phyloP scores from a whole-genome alignment of 2,888 invertebrate species.

The Graphium colonna region DNA sequence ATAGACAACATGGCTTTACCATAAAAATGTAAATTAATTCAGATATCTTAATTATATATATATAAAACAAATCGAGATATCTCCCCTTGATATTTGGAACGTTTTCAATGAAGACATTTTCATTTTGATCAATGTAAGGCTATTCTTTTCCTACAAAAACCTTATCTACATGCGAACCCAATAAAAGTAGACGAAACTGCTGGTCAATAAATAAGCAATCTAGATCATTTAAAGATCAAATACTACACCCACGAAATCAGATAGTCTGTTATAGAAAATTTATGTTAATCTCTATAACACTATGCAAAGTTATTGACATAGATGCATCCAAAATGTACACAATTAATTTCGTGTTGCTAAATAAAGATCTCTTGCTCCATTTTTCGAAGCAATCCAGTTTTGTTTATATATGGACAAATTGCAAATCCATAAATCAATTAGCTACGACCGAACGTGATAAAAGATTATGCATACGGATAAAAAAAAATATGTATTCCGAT shows the following conservation, averaged over 20 bases:
- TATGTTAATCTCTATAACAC: conserved; percentile 65
- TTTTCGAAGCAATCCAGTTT: conserved; percentile 56
- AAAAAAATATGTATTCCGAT: conserved; percentile 42
- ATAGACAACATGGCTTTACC: too few relatives aligned
- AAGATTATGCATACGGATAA: conserved; percentile 18
- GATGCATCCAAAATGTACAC: conserved; percentile 55
- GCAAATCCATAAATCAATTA: conserved; percentile 45
- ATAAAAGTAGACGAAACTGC: not conserved
- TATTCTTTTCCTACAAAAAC: not conserved
- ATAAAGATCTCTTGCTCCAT: conserved; percentile 56
- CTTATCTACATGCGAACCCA: not conserved
- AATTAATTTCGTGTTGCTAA: conserved; percentile 58
- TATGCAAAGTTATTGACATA: conserved; percentile 73
- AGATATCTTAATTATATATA: too few relatives aligned
- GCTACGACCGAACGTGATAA: conserved; percentile 28
- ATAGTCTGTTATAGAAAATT: conserved; percentile 37
- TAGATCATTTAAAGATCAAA: conserved; percentile 42
- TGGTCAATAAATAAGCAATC: conserved; percentile 18
- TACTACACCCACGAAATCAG: conserved; percentile 37
- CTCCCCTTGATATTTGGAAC: not conserved
- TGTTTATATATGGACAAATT: conserved; percentile 42
- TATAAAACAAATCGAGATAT: too few relatives aligned
- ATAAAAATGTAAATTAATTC: too few relatives aligned
- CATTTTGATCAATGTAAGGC: not conserved
- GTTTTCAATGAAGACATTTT: not conserved